These are phyloP conservation scores for Drosophila cracens DNA, from an alignment of 2,888 invertebrate genomes.

Conservation along the genomic window DNA sequence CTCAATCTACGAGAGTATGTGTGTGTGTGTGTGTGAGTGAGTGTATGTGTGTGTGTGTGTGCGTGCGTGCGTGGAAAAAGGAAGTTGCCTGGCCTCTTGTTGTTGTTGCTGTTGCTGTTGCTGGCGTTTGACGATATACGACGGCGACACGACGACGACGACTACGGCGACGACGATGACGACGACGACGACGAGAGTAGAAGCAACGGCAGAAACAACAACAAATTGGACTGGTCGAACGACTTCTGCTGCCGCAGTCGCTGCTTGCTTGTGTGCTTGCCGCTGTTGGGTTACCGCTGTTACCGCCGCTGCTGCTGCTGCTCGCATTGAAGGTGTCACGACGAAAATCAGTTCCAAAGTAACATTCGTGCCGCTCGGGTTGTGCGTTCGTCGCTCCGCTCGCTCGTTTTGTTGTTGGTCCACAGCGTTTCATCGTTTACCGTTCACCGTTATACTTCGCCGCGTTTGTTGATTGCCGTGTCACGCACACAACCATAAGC, in stretches of 20 bases:
- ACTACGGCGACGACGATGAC: background rate
- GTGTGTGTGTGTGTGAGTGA: slow-evolving; percentile 17
- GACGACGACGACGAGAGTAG: slow-evolving; percentile 13
- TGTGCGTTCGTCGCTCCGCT: slow-evolving; percentile 78
- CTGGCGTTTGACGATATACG: slow-evolving; percentile 25
- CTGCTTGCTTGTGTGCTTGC: slow-evolving; percentile 30
- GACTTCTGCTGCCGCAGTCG: slow-evolving; percentile 65
- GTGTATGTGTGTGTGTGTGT: slow-evolving; percentile 10
- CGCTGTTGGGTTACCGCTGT: slow-evolving; percentile 21
- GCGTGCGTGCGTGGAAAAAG: slow-evolving; percentile 34
- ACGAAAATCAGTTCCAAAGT: slow-evolving; percentile 84
- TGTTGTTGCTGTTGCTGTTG: slow-evolving; percentile 17
- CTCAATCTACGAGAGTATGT: slow-evolving; percentile 3
- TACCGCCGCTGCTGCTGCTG: slow-evolving; percentile 52
- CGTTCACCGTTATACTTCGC: slow-evolving; percentile 63
- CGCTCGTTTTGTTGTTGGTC: slow-evolving; percentile 63
- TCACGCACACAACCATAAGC: slow-evolving; percentile 31
- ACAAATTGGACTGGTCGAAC: slow-evolving; percentile 68
- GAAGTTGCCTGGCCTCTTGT: slow-evolving; percentile 39
- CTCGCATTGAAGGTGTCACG: slow-evolving; percentile 75
- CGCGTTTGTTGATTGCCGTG: slow-evolving; percentile 65
- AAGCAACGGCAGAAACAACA: slow-evolving; percentile 44
- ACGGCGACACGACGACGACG: slow-evolving; percentile 12
- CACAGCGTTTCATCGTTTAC: slow-evolving; percentile 46
- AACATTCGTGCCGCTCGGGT: slow-evolving; percentile 84